These are phyloP conservation scores for Frankliniella fusca DNA, from an alignment of 2,888 invertebrate genomes.

Conservation along the genomic window DNA sequence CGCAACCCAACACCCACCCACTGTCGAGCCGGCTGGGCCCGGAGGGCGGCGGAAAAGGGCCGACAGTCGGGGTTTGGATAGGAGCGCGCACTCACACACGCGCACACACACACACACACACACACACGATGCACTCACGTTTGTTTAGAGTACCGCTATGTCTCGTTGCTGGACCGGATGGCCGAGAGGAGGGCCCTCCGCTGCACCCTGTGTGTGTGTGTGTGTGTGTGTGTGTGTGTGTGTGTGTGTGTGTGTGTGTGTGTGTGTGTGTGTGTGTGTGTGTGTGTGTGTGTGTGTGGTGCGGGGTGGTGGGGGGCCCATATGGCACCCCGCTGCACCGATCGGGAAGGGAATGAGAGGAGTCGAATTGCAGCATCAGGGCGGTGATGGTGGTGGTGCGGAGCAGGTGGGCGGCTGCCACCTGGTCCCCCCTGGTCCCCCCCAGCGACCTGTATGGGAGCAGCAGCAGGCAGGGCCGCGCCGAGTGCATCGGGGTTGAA, in stretches of 20 bases:
- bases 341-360: not conserved
- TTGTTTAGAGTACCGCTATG: constrained; percentile 23
- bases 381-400: not conserved
- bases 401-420: not conserved
- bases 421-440: not conserved
- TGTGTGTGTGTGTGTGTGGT: not conserved
- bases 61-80: not conserved
- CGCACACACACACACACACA: not conserved
- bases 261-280: no score
- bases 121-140: not conserved
- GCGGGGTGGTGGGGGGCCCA: not conserved
- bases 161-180: not conserved
- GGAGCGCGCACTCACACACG: not conserved
- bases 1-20: no score
- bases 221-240: not conserved
- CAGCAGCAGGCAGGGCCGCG: not conserved
- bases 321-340: not conserved
- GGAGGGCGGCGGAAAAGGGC: not conserved
- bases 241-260: no score
- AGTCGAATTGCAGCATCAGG: constrained; percentile 11
- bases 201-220: not conserved
- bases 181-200: not conserved
- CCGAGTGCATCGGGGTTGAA: not conserved
- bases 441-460: not conserved
- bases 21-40: no score